These are phyloP conservation scores for Coecobrya sp. DNA, from an alignment of 2,888 invertebrate species.

Conservation along the genomic window DNA sequence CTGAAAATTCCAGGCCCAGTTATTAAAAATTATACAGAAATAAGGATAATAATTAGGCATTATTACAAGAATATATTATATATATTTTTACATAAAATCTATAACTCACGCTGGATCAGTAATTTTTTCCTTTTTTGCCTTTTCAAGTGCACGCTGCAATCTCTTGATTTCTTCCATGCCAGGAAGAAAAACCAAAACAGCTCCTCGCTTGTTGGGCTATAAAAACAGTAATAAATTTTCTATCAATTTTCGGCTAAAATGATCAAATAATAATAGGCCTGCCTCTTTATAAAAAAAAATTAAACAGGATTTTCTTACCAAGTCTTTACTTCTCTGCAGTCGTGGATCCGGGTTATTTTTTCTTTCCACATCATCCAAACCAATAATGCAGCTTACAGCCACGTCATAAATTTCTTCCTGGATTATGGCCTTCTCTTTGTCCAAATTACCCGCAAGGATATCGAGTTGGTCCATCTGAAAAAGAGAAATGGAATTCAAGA, in stretches of 20 bases:
- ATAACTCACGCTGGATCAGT: constrained; percentile 14
- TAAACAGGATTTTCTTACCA: background rate
- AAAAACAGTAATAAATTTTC: no score
- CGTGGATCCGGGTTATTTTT: constrained; percentile 67
- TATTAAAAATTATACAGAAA: no score
- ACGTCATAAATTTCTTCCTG: constrained; percentile 82
- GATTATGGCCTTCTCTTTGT: constrained; percentile 78
- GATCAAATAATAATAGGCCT: no score
- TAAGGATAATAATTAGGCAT: no score
- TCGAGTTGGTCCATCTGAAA: constrained; percentile 71
- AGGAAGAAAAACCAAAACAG: constrained; percentile 96
- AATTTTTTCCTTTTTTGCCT: background rate
- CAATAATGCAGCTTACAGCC: constrained; percentile 79
- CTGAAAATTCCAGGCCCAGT: no score
- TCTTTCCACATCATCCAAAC: constrained; percentile 79
- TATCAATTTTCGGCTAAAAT: no score
- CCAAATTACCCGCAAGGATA: constrained; percentile 71
- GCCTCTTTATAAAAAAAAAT: no score
- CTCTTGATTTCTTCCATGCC: constrained; percentile 91
- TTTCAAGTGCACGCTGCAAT: constrained; percentile 66
- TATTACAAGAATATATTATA: no score
- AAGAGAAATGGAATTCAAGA: background rate
- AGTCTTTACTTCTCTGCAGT: background rate
- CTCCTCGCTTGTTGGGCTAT: constrained; percentile 87
- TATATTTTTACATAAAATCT: no score